phyloP scores from a whole-genome alignment of 2,888 invertebrate species.

The Pollenia labialis region DNA sequence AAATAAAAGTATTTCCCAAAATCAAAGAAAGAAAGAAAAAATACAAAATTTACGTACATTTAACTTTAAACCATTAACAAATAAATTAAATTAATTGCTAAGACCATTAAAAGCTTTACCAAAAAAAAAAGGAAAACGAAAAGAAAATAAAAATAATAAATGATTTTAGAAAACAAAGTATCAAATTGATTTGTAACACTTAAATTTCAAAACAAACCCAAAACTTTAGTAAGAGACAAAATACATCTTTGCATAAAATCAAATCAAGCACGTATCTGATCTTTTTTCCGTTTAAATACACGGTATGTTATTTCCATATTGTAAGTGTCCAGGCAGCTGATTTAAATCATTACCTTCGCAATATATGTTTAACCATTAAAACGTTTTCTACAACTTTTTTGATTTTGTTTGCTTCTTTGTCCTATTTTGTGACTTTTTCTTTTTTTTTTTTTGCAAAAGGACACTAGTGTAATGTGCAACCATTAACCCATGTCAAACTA shows the following conservation, averaged over 20 bases:
- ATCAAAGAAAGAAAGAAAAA: no score
- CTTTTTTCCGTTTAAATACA: not conserved
- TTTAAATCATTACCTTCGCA: conserved; percentile 50
- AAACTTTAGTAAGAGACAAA: no score
- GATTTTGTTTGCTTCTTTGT: not conserved
- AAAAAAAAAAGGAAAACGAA: not conserved
- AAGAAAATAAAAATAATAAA: conserved; percentile 8
- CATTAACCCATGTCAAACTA: conserved; percentile 60
- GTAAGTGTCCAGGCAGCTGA: conserved; percentile 6
- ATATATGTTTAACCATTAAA: conserved; percentile 54
- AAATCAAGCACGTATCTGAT: conserved; percentile 27
- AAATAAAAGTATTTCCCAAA: no score
- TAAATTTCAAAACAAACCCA: no score
- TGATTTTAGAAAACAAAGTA: not conserved
- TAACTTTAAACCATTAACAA: conserved; percentile 27
- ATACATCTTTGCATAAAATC: not conserved
- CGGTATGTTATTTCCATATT: not conserved
- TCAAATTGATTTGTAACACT: conserved; percentile 38
- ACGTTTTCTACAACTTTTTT: not conserved
- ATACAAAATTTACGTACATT: not conserved
- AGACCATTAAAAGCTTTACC: conserved; percentile 55
- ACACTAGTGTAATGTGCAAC: conserved; percentile 51
- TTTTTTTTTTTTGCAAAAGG: conserved; percentile 19
- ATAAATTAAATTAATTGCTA: conserved; percentile 48
- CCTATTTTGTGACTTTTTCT: not conserved